These are phyloP conservation scores for Entomobrya multifasciata DNA, from an alignment of 2,888 invertebrate species.

Conservation along the genomic window DNA sequence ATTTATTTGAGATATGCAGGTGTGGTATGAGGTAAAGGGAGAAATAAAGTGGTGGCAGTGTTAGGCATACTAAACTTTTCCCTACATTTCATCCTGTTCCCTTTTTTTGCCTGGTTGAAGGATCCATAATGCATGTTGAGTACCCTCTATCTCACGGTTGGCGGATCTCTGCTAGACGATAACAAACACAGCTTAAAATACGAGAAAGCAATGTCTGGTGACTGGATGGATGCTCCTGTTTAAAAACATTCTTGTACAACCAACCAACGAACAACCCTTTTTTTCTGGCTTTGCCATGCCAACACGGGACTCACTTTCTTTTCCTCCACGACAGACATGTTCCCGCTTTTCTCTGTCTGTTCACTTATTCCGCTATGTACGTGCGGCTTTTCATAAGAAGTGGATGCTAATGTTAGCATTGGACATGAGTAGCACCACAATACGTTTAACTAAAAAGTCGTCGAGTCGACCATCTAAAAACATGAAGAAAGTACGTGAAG, in stretches of 20 bases:
- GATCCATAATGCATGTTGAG: conserved; percentile 64
- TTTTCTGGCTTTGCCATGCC: conserved; percentile 28
- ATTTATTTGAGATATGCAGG: conserved; percentile 60
- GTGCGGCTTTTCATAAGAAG: conserved; percentile 29
- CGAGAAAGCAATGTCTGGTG: not conserved
- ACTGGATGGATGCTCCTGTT: not conserved
- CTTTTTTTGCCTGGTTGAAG: conserved; percentile 23
- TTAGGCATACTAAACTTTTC: conserved; percentile 41
- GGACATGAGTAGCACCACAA: conserved; percentile 6
- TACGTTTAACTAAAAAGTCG: conserved; percentile 4
- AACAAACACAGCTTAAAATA: conserved; percentile 15
- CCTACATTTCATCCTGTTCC: conserved; percentile 57
- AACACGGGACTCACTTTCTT: conserved; percentile 13
- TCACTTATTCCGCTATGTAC: conserved; percentile 57
- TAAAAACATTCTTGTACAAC: not conserved
- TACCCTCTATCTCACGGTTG: conserved; percentile 18
- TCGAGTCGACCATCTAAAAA: conserved; percentile 20
- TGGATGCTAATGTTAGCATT: conserved; percentile 14
- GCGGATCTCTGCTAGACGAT: not conserved
- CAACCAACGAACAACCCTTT: conserved; percentile 28
- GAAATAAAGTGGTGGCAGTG: not conserved
- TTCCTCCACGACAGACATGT: conserved; percentile 46
- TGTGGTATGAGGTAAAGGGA: not conserved
- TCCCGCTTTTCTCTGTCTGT: conserved; percentile 17
- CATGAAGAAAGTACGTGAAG: not conserved